Percentiles rank a stretch among this genome's conserved stretches.
These are phyloP conservation scores for Glyptemys insculpta DNA, from an alignment of 2,797 vertebrate species.

Conservation along the genomic window DNA sequence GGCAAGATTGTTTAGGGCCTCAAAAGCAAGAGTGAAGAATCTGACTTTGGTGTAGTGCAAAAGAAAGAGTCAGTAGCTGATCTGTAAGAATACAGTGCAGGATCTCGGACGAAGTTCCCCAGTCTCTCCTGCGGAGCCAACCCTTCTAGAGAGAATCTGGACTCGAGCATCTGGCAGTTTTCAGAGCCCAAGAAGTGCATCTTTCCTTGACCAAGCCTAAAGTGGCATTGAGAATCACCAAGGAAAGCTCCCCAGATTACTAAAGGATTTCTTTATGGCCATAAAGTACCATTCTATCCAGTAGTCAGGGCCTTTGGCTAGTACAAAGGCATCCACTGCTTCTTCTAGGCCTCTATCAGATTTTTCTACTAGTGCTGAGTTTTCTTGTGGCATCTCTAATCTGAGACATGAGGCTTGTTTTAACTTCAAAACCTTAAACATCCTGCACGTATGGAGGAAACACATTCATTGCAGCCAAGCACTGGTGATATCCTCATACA, in stretches of 20 bases:
- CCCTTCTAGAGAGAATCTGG: not conserved
- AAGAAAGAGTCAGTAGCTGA: not conserved
- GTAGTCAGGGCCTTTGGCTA: not conserved
- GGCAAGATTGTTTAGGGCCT: not conserved
- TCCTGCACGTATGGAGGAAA: not conserved
- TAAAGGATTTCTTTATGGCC: not conserved
- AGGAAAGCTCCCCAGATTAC: not conserved
- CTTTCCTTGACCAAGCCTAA: not conserved
- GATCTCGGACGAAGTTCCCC: not conserved
- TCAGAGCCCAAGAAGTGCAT: not conserved
- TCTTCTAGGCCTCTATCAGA: not conserved
- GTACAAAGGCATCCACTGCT: not conserved
- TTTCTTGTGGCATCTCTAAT: not conserved
- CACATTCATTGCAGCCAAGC: not conserved
- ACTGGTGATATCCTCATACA: not conserved
- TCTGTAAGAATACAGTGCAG: not conserved
- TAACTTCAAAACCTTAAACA: not conserved
- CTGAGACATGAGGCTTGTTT: not conserved
- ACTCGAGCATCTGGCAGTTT: not conserved
- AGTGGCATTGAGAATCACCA: not conserved
- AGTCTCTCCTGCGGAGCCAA: not conserved
- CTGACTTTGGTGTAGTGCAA: not conserved
- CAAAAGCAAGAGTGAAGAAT: not conserved
- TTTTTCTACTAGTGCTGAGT: not conserved
- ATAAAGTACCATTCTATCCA: not conserved